Percentiles rank a stretch among this genome's conserved stretches.
Conservation (phyloP, 2,113 vertebrate genomes). For the Cairina moschata region DNA sequence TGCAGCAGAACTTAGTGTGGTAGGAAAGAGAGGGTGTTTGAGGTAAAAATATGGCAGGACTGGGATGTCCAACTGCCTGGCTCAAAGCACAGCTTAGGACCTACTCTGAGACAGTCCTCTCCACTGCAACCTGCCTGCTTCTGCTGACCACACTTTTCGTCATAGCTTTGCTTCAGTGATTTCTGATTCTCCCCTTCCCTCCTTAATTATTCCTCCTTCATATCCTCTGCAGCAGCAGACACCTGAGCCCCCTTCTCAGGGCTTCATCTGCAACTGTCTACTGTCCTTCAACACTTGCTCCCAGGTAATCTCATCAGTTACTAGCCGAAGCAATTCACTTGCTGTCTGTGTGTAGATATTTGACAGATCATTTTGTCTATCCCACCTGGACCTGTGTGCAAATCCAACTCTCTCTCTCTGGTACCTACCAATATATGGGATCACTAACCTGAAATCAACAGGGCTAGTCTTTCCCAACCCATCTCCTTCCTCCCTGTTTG, state of each 20-base stretch:
- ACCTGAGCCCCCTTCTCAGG: background rate
- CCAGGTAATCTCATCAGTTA: background rate
- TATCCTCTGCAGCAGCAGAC: background rate
- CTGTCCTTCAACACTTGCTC: background rate
- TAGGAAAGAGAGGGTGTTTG: background rate
- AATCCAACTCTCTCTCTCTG: background rate
- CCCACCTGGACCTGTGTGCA: background rate
- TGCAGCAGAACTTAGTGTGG: background rate
- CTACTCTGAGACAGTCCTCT: background rate
- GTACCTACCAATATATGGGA: background rate
- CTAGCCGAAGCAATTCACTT: background rate
- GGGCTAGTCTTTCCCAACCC: background rate
- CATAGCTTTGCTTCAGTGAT: background rate
- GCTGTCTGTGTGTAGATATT: background rate
- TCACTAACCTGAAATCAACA: background rate
- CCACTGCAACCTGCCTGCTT: background rate
- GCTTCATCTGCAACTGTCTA: background rate
- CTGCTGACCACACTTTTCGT: background rate
- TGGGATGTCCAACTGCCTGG: background rate
- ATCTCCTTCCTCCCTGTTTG: background rate
- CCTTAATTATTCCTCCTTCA: background rate
- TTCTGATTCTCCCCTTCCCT: background rate
- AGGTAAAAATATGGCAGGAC: background rate
- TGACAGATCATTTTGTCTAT: background rate
- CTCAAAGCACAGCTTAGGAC: background rate